Conservation (phyloP, 53 echinoderm and acorn worm species). For the Holothuria leucospilota region DNA sequence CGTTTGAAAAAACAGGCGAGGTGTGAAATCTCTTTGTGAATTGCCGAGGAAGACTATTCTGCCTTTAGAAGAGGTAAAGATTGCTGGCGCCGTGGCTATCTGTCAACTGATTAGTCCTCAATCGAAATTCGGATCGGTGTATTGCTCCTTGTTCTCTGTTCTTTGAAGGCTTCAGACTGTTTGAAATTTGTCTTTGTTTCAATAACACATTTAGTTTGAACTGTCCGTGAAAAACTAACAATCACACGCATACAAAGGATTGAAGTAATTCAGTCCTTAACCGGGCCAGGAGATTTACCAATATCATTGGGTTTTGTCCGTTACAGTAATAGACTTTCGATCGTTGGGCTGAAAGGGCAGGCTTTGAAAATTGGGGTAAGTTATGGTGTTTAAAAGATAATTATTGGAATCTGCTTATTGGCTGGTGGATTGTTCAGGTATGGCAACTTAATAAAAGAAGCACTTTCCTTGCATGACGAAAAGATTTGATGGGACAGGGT, state of each 20-base stretch:
- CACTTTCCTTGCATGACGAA: no score
- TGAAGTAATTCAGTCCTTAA: no score
- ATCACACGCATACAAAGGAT: constrained; percentile 26
- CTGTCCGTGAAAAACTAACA: constrained; percentile 46
- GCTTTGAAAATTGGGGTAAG: constrained; percentile 9
- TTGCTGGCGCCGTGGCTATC: constrained; percentile 83
- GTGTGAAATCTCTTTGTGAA: constrained; percentile 93
- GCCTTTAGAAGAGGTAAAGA: constrained; percentile 68
- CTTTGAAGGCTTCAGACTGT: constrained; percentile 36
- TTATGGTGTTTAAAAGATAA: no score
- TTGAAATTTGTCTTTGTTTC: constrained; percentile 37
- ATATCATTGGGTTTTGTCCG: background rate
- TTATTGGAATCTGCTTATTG: no score
- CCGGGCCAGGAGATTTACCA: no score
- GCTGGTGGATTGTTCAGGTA: no score
- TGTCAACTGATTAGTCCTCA: constrained; percentile 78
- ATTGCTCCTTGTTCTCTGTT: constrained; percentile 5
- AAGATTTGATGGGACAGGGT: no score
- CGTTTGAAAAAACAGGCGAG: constrained; percentile 93
- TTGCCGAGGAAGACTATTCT: constrained; percentile 83
- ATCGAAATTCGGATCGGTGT: constrained; percentile 18
- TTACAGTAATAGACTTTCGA: constrained; percentile 40
- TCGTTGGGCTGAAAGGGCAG: background rate
- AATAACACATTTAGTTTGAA: constrained; percentile 50
- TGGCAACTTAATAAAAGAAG: no score